These are phyloP conservation scores for Bombycilla garrulus DNA, from an alignment of 2,113 vertebrate genomes.

Conservation along the genomic window DNA sequence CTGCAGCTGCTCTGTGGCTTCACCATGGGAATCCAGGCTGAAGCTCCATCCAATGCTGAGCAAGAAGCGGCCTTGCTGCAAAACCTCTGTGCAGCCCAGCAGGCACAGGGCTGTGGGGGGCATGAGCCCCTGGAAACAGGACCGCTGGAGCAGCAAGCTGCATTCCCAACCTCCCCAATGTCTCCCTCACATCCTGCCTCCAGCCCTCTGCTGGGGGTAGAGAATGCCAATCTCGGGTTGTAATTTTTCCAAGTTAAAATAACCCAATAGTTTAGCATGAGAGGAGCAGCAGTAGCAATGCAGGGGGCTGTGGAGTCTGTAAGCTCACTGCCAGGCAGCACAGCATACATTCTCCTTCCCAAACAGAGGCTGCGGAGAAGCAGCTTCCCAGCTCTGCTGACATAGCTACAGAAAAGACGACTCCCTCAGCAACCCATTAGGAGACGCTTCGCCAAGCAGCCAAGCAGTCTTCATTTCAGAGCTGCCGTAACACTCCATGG, in stretches of 20 bases:
- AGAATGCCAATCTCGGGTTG: conserved; percentile 25
- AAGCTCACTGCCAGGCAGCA: background rate
- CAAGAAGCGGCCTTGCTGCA: background rate
- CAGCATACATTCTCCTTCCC: background rate
- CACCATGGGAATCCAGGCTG: conserved; percentile 14
- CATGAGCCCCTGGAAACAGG: background rate
- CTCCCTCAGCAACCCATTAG: background rate
- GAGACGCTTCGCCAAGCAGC: background rate
- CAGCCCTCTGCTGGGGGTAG: conserved; percentile 12
- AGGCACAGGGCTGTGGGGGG: background rate
- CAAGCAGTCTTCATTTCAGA: background rate
- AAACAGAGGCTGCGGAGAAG: background rate
- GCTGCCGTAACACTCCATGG: background rate
- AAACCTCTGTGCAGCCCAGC: background rate
- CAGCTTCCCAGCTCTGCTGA: background rate
- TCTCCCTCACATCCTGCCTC: conserved; percentile 48
- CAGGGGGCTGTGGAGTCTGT: background rate
- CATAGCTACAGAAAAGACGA: background rate
- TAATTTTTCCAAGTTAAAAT: conserved; percentile 60
- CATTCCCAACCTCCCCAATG: background rate
- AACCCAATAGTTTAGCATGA: conserved; percentile 1
- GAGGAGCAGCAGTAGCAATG: background rate
- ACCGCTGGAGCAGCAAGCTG: background rate
- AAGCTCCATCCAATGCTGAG: background rate
- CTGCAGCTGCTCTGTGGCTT: conserved; percentile 23